A percentile compares a stretch with the other conserved stretches of the same genome.
Conservation (phyloP, 2,797 vertebrate species). For the Falco novaeseelandiae region DNA sequence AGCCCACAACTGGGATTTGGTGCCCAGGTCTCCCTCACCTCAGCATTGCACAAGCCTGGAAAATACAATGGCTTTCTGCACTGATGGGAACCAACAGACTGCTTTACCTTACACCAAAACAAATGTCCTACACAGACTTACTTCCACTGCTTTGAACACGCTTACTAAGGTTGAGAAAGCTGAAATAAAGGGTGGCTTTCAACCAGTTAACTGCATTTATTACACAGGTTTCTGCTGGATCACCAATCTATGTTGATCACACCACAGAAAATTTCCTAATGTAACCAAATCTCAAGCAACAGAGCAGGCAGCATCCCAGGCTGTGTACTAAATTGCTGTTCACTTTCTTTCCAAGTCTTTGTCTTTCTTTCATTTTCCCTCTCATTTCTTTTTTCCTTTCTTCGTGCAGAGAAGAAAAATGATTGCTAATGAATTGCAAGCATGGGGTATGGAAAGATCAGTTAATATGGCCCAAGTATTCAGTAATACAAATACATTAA, state of each 20-base stretch:
- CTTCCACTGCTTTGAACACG: background rate
- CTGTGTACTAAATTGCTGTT: background rate
- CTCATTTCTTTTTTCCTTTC: conserved; percentile 16
- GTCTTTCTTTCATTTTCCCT: conserved; percentile 18
- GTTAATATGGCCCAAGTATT: conserved; percentile 35
- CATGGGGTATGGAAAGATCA: conserved; percentile 32
- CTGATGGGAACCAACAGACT: background rate
- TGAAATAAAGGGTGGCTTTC: background rate
- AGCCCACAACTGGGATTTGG: background rate
- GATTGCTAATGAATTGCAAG: conserved; percentile 64
- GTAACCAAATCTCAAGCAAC: background rate
- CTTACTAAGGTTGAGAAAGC: background rate
- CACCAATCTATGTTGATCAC: background rate
- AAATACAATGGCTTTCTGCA: background rate
- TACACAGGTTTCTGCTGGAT: background rate
- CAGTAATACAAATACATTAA: conserved; percentile 23
- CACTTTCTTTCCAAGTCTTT: background rate
- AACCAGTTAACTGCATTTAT: background rate
- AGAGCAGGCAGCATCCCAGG: background rate
- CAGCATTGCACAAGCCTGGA: background rate
- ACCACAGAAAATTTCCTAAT: background rate
- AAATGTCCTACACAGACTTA: background rate
- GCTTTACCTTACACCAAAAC: background rate
- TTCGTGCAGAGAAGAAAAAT: conserved; percentile 55
- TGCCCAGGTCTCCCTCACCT: background rate